Conservation (phyloP, 2,113 vertebrate genomes). For the Neodontobutis hainanensis region DNA sequence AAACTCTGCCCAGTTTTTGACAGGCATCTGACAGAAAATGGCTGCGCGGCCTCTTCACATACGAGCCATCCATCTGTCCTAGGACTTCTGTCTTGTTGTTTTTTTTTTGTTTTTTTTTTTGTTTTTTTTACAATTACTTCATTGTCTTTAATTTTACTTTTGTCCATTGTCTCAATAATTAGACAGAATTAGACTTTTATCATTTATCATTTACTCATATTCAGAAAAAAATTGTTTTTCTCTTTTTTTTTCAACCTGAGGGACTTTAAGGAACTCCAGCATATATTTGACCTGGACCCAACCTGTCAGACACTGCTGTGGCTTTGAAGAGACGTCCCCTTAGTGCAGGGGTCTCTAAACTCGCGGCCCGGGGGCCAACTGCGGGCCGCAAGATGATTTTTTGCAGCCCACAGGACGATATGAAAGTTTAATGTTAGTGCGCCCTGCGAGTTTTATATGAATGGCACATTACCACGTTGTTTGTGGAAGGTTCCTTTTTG, state of each 20-base stretch:
- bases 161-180: conserved; percentile 21
- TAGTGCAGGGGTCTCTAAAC: too few species aligned
- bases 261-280: conserved; percentile 45
- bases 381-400: too few species aligned
- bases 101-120: conserved; percentile 22
- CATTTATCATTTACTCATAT: conserved; percentile 3
- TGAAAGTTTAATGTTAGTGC: too few species aligned
- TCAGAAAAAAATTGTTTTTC: conserved; percentile 14
- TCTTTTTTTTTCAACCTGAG: conserved; percentile 23
- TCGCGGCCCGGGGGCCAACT: too few species aligned
- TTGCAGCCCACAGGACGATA: too few species aligned
- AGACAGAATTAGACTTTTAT: conserved; percentile 8
- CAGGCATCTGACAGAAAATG: conserved; percentile 64
- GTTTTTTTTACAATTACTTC: conserved; percentile 32
- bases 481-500: too few species aligned
- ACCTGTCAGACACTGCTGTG: conserved; percentile 48
- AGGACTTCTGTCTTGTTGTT: conserved; percentile 20
- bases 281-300: conserved; percentile 60
- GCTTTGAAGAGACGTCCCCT: conserved; percentile 50
- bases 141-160: conserved; percentile 31
- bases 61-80: conserved; percentile 61
- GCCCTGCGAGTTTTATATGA: too few species aligned
- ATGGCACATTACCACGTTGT: too few species aligned
- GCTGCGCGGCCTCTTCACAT: conserved; percentile 45
- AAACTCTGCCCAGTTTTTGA: conserved; percentile 56